Evolutionary conservation across 2,113 vertebrate species (phyloP).

Genomic region (Nicator chloris): DNA sequence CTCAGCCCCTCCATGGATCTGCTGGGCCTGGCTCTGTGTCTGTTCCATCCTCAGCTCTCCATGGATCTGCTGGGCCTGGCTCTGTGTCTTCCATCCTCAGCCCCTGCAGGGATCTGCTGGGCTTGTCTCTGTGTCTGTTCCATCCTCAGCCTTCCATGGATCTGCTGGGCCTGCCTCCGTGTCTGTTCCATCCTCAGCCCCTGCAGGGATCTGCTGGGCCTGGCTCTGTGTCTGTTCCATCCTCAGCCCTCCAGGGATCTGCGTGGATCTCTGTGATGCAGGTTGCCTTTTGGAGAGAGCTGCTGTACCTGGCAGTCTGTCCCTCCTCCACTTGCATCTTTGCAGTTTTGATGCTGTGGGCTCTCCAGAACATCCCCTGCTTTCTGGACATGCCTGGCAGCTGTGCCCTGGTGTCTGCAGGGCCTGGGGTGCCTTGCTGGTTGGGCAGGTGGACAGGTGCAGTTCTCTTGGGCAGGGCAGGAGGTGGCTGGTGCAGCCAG

Average conservation of each 20-base stretch:
- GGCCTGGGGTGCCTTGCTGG: not conserved
- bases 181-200: not conserved
- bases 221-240: not conserved
- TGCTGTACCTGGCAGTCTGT: not conserved
- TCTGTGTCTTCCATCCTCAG: not conserved
- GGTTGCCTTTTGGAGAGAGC: not conserved
- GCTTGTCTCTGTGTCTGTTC: not conserved
- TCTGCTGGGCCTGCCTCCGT: not conserved
- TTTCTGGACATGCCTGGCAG: not conserved
- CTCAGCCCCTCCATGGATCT: not conserved
- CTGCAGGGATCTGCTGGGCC: not conserved
- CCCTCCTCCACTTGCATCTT: fast-evolving
- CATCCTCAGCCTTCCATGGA: not conserved
- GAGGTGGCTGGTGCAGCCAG: not conserved
- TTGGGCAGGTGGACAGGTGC: too few species aligned
- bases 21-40: not conserved
- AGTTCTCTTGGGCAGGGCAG: not conserved
- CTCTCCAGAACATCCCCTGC: not conserved
- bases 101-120: not conserved
- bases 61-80: not conserved
- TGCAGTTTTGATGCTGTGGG: not conserved
- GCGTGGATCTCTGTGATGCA: not conserved
- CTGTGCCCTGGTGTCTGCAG: not conserved
- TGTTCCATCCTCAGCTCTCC: not conserved
- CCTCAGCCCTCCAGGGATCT: not conserved